Conservation (phyloP, 2,113 vertebrate genomes). For the Mola mola region DNA sequence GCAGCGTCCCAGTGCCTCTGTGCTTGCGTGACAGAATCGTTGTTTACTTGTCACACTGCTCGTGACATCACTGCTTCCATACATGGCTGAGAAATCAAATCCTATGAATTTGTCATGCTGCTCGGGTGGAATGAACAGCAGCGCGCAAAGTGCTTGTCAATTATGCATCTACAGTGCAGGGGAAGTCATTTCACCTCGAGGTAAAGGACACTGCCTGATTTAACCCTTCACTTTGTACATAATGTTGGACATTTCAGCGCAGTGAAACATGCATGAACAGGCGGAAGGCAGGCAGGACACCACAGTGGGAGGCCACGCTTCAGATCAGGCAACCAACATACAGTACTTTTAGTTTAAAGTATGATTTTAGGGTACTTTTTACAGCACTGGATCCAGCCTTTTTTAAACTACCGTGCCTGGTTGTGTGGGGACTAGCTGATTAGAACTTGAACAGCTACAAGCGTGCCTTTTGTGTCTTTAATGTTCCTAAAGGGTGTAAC, state of each 20-base stretch:
- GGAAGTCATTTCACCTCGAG: constrained; percentile 38
- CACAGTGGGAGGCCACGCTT: too few species aligned
- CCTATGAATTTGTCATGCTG: constrained; percentile 70
- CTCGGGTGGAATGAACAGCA: constrained; percentile 50
- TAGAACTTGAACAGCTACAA: too few species aligned
- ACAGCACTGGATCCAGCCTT: too few species aligned
- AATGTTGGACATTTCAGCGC: constrained; percentile 4
- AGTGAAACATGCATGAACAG: constrained; percentile 35
- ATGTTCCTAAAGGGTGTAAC: too few species aligned
- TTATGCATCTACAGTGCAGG: constrained; percentile 66
- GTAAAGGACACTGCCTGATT: constrained; percentile 41
- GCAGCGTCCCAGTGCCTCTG: neutral
- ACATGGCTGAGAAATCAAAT: constrained; percentile 52
- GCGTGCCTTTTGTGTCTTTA: too few species aligned
- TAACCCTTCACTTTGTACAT: constrained; percentile 41
- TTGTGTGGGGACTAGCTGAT: too few species aligned
- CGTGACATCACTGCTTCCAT: constrained; percentile 41
- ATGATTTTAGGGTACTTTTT: too few species aligned
- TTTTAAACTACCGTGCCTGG: too few species aligned
- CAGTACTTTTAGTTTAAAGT: too few species aligned
- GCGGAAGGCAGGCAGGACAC: neutral
- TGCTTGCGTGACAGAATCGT: constrained; percentile 15
- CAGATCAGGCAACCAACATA: too few species aligned
- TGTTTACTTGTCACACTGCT: constrained; percentile 41
- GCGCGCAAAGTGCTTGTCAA: constrained; percentile 64